Base-by-base conservation (phyloP, 2,888 invertebrate species). In the Microdon myrmicae region DNA sequence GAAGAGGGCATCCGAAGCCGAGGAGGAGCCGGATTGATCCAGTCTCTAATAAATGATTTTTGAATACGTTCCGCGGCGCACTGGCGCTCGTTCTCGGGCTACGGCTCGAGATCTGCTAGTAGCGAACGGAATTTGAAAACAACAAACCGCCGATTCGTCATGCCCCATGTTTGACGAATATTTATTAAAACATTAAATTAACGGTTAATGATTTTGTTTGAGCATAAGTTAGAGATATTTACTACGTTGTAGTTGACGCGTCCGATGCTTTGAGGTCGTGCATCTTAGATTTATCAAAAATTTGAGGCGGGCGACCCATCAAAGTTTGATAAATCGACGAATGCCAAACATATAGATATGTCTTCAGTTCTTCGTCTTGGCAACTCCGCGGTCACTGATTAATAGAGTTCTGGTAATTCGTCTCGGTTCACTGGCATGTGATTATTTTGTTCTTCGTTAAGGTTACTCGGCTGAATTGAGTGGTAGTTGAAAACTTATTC, bases 41-140 rank as follows among this genome's bases (percentile, higher is more conserved):
- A 64, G 58, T 58, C n/a, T 64, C 47, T 64, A 64, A 64, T 64
- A 64, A 64, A 64, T 64, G 64, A 58, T 58, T 58, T 58, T 39
- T 49, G 49, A 39, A 38, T 38, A 44, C 39, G 32, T 9, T 44
- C 6, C 12, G n/a, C n/a, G n/a, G n/a, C n/a, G n/a, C n/a, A n/a
- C n/a, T n/a, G n/a, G n/a, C 19, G n/a, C 6, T 20, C 22, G 19
- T 14, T n/a, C 12, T 14, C 13, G 31, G 20, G 28, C 22, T 51
- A 22, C 19, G n/a, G 20, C 35, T 14, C n/a, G n/a, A n/a, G n/a
- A n/a, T n/a, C n/a, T 29, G 29, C 16, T 54, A 37, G 60, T 53
- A 60, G 55, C 55, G 26, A 47, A 49, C 45, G 44, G 64, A 64
- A 58, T 64, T 64, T 47, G 45, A 32, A 41, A 37, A 43, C 10